These are phyloP conservation scores for Macrophya annulata DNA, from an alignment of 2,888 invertebrate genomes.

Conservation along the genomic window DNA sequence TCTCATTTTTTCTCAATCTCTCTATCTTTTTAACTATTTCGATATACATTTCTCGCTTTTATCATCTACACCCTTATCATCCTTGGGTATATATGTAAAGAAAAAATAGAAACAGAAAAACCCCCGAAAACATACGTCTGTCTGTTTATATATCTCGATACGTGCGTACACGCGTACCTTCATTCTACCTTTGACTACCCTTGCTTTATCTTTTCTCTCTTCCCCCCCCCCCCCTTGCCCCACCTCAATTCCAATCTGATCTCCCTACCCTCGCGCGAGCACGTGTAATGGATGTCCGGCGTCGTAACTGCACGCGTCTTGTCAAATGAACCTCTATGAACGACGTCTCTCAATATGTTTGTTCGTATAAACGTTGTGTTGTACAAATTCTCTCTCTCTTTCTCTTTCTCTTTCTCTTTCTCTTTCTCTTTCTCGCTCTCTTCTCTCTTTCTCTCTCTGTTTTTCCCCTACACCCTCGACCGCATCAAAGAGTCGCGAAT, in stretches of 20 bases:
- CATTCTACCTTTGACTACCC: slow-evolving; percentile 33
- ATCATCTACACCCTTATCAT: neutral
- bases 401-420: too few species aligned
- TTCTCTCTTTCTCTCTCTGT: neutral
- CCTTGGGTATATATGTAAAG: slow-evolving; percentile 1
- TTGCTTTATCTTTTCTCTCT: neutral
- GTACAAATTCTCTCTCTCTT: neutral
- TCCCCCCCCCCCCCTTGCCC: neutral
- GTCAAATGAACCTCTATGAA: slow-evolving; percentile 4
- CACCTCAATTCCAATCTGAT: slow-evolving; percentile 45
- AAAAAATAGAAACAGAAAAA: too few species aligned
- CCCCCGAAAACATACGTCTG: neutral
- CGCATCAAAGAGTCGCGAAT: slow-evolving; percentile 31
- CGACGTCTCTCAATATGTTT: neutral
- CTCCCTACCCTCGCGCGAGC: slow-evolving; percentile 59
- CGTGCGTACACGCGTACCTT: slow-evolving; percentile 59
- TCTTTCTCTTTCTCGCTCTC: too few species aligned
- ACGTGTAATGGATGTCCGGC: slow-evolving; percentile 60
- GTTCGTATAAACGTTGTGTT: neutral
- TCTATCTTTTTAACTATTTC: neutral
- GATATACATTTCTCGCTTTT: neutral
- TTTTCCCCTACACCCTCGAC: slow-evolving; percentile 1
- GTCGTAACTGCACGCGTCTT: slow-evolving; percentile 60
- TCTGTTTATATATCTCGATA: slow-evolving; percentile 11
- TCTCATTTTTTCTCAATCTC: slow-evolving; percentile 18